Conservation (phyloP, 2,113 vertebrate genomes). For the Gobius niger region DNA sequence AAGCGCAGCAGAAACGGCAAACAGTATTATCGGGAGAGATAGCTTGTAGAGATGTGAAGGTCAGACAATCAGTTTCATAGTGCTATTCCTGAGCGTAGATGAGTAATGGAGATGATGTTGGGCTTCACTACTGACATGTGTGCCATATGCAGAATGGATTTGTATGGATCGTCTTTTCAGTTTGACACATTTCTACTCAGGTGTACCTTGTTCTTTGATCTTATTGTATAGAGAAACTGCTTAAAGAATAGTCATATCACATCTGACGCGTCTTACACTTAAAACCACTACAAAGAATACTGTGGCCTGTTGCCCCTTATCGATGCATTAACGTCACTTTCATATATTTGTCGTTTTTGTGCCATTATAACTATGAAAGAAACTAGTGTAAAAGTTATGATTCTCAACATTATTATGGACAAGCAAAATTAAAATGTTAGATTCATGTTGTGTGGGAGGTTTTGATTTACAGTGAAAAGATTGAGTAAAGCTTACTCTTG, state of each 20-base stretch:
- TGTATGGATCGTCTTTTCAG: slow-evolving; percentile 9
- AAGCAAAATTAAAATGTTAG: background rate
- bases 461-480: too few species aligned
- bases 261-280: too few species aligned
- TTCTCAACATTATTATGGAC: too few species aligned
- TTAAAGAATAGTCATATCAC: too few species aligned
- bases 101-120: slow-evolving; percentile 39
- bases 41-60: slow-evolving; percentile 49
- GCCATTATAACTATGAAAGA: too few species aligned
- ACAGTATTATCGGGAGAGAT: slow-evolving; percentile 54
- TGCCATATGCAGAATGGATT: slow-evolving; percentile 39
- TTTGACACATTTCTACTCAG: slow-evolving; percentile 15
- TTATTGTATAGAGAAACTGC: too few species aligned
- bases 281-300: too few species aligned
- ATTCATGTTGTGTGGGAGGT: background rate
- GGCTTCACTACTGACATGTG: slow-evolving; percentile 39
- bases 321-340: too few species aligned
- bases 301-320: too few species aligned
- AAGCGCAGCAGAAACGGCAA: slow-evolving; percentile 47
- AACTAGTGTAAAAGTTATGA: too few species aligned
- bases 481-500: background rate
- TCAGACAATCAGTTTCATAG: slow-evolving; percentile 43
- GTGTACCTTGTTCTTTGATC: too few species aligned
- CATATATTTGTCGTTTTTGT: too few species aligned
- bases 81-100: slow-evolving; percentile 37